Evolutionary conservation across 1,140 invertebrate genomes (phyloP), one percentile per base, ranked within the genome.

Genomic region (Sesamia nonagrioides): DNA sequence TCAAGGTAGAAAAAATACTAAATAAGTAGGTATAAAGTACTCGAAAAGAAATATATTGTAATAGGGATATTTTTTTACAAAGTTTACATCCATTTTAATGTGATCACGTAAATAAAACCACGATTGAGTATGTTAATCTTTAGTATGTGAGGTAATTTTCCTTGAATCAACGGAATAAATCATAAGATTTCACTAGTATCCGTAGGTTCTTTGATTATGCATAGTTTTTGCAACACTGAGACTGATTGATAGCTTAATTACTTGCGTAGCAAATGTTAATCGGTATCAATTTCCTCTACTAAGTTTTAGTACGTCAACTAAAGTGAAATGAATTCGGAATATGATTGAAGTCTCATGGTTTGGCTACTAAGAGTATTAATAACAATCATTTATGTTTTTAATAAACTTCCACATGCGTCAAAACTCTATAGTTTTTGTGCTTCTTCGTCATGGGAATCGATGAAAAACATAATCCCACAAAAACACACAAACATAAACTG

Each of bases 271-370:
- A 52, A n/a, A 50, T 50, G 27, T 69, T 52, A 69, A 50, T 52
- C 15, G 66, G 9, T 50, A 52, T 52, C 27, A 35, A 69, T 69
- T 69, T 69, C 66, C 66, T 69, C 21, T 52, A 52, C 6, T 45
- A 61, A 45, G 0, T 18, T 45, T 66, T 66, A 27, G 40, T 66
- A 27, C n/a, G 33, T 66, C 6, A 21, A 35, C 13, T 11, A n/a
- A 66, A 45, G 61, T 45, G 61, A 66, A 45, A 66, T 66, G 6
- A 66, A 66, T 66, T 66, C 37, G 37, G 37, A 11, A 18, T 45
- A 42, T 45, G 61, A 66, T 66, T 66, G 37, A 66, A 66, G 61
- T 42, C 27, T 66, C 61, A 66, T 40, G 61, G 45, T 66, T 13
- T 4, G 6, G 61, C 61, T 66, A 37, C 61, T 42, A 18, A 40